Conservation (phyloP, 2,113 vertebrate species). For the Fregata magnificens region DNA sequence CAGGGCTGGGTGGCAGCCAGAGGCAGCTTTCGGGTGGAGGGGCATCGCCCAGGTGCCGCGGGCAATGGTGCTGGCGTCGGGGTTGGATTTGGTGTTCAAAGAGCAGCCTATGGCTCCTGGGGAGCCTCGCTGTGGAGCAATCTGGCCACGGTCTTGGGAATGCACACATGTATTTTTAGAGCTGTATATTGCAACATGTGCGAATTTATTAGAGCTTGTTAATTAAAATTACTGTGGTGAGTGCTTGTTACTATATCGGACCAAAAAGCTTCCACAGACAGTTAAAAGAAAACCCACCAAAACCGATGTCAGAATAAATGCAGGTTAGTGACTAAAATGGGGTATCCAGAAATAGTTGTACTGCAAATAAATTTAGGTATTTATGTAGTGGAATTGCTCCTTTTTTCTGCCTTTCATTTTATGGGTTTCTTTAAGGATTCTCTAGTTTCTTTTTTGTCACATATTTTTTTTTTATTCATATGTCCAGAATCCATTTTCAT, state of each 20-base stretch:
- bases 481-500: conserved; percentile 34
- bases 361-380: neutral
- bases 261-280: neutral
- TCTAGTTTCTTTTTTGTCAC: neutral
- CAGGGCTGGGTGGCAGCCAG: neutral
- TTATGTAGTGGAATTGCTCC: neutral
- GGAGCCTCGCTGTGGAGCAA: neutral
- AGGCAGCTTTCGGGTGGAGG: neutral
- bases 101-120: neutral
- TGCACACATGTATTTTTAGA: neutral
- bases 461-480: neutral
- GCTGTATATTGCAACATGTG: conserved; percentile 15
- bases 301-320: neutral
- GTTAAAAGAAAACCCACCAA: conserved; percentile 19
- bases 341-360: conserved; percentile 1
- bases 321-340: conserved; percentile 27
- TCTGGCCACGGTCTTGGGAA: neutral
- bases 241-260: conserved; percentile 32
- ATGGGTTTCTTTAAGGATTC: conserved; percentile 25
- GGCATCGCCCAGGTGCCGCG: fast-evolving
- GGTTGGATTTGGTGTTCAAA: neutral
- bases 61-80: fast-evolving
- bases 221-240: conserved; percentile 53
- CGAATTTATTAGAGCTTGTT: conserved; percentile 59
- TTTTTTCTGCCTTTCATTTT: neutral